Evolutionary conservation across 2,888 invertebrate species (phyloP).

Genomic region (Cyrtodaria siliqua): DNA sequence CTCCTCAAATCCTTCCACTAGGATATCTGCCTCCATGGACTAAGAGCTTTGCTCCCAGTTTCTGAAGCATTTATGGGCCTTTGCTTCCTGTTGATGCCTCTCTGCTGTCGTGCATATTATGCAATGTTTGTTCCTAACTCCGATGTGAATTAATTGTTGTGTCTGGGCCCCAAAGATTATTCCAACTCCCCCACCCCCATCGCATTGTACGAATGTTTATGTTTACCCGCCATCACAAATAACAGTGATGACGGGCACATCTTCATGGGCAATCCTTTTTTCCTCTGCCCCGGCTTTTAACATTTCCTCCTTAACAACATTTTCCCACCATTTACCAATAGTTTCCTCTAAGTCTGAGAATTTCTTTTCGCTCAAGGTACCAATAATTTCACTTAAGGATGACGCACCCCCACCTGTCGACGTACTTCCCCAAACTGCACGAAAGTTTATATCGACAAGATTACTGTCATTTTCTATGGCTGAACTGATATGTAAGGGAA

Average conservation of each 20-base stretch:
- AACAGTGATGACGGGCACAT: conserved; percentile 58
- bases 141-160: conserved; percentile 55
- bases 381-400: conserved; percentile 37
- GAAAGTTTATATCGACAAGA: conserved; percentile 41
- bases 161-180: conserved; percentile 55
- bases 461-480: neutral
- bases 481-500: too few species aligned
- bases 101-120: conserved; percentile 40
- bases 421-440: conserved; percentile 29
- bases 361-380: conserved; percentile 27
- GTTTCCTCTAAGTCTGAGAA: conserved; percentile 30
- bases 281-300: conserved; percentile 40
- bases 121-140: conserved; percentile 61
- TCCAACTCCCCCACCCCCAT: conserved; percentile 57
- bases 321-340: conserved; percentile 41
- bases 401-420: conserved; percentile 39
- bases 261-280: conserved; percentile 43
- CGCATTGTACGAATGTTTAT: conserved; percentile 64
- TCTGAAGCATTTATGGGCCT: conserved; percentile 45
- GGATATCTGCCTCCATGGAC: conserved; percentile 51
- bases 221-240: conserved; percentile 51
- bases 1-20: conserved; percentile 51
- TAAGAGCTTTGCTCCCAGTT: conserved; percentile 55
- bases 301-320: conserved; percentile 31
- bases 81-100: conserved; percentile 7